phyloP scores from a whole-genome alignment of 2,797 vertebrate species.

The Antennarius maculatus region DNA sequence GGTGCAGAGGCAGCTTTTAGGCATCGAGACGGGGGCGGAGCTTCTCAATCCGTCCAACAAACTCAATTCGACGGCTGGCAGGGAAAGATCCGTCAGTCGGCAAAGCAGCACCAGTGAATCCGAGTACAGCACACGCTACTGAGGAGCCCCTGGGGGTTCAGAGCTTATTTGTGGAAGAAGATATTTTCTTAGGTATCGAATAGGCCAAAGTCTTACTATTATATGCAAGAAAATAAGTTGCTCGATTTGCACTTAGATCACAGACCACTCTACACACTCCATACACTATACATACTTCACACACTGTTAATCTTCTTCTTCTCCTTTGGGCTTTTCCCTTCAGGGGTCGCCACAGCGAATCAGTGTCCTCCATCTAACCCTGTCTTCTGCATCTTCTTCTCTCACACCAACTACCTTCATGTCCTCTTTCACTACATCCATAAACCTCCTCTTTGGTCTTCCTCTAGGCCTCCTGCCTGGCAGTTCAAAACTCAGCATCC shows the following conservation, averaged over 20 bases:
- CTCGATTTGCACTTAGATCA: neutral
- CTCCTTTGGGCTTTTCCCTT: too few species aligned
- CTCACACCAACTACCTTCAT: too few species aligned
- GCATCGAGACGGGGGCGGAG: constrained; percentile 73
- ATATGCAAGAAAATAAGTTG: neutral
- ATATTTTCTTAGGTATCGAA: neutral
- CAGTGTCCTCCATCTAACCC: too few species aligned
- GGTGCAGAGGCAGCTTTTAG: constrained; percentile 92
- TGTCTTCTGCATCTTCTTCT: too few species aligned
- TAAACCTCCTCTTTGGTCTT: too few species aligned
- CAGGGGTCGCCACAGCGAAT: too few species aligned
- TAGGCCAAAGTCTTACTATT: neutral
- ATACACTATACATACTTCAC: neutral
- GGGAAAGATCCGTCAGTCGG: constrained; percentile 20
- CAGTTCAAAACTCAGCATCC: too few species aligned
- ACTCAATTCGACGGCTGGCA: neutral
- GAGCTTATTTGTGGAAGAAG: neutral
- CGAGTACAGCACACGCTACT: constrained; percentile 65
- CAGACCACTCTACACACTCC: neutral
- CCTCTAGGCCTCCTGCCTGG: too few species aligned
- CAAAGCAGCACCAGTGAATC: constrained; percentile 59
- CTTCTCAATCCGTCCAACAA: constrained; percentile 26
- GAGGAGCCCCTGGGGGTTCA: constrained; percentile 22
- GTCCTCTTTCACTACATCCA: too few species aligned
- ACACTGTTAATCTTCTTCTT: neutral